A percentile compares a stretch with the other conserved stretches of the same genome.
phyloP scores from a whole-genome alignment of 2,888 invertebrate species.

The Chrysina gloriosa region DNA sequence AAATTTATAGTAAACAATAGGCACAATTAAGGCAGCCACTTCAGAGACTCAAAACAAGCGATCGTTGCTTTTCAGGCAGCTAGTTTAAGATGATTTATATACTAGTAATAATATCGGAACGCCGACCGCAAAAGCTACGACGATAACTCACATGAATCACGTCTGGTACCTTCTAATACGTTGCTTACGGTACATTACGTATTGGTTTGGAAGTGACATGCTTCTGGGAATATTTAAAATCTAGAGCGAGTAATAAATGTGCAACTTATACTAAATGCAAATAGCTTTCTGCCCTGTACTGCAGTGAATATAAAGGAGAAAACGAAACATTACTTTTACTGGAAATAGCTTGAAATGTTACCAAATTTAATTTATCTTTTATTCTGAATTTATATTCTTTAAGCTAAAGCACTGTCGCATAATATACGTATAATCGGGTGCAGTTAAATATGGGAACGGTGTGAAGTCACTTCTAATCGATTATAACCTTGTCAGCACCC shows the following conservation, averaged over 20 bases:
- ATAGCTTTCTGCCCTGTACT: no score
- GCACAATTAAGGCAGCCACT: background rate
- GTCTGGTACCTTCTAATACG: background rate
- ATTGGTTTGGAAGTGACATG: background rate
- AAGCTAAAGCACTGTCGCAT: no score
- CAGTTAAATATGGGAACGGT: no score
- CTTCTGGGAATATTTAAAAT: background rate
- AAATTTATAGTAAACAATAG: background rate
- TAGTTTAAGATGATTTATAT: conserved; percentile 10
- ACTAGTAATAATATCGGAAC: conserved; percentile 10
- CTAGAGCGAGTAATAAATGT: background rate
- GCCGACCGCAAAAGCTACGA: background rate
- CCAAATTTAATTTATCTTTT: no score
- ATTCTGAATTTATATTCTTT: no score
- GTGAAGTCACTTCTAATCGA: no score
- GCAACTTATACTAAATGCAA: background rate
- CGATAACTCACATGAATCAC: background rate
- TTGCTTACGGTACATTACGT: background rate
- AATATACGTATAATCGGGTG: no score
- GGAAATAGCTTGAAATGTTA: no score
- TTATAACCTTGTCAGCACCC: no score
- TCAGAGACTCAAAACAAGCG: background rate
- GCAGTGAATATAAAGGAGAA: no score
- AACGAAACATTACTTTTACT: no score
- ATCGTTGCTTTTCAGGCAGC: background rate